Conservation (phyloP, 1,140 invertebrate genomes). For the Leptinotarsa undecemlineata region DNA sequence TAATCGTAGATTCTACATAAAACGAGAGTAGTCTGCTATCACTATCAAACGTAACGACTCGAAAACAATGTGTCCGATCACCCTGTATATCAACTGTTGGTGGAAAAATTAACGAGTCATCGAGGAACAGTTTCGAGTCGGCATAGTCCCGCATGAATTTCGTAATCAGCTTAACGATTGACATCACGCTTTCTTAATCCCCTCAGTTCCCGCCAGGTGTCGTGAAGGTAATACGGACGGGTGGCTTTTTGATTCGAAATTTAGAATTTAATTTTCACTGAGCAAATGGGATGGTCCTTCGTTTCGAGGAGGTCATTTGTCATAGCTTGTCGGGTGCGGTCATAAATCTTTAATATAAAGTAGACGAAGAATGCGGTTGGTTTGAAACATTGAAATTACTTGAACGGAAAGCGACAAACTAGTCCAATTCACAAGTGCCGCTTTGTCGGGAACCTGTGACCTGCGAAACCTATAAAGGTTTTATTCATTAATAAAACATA, state of each 20-base stretch:
- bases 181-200: constrained; percentile 15
- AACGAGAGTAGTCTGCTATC: too few species aligned
- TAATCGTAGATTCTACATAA: too few species aligned
- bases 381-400: neutral
- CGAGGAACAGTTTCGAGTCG: neutral
- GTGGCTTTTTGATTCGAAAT: constrained; percentile 24
- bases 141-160: neutral
- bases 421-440: too few species aligned
- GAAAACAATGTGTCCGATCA: too few species aligned
- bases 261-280: constrained; percentile 25
- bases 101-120: neutral
- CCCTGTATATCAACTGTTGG: too few species aligned
- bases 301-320: constrained; percentile 23
- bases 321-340: constrained; percentile 15
- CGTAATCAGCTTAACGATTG: constrained; percentile 25
- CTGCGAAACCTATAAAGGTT: too few species aligned
- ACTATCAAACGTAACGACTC: too few species aligned
- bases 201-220: constrained; percentile 18
- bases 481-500: too few species aligned
- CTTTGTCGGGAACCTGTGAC: too few species aligned
- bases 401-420: too few species aligned
- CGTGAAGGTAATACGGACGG: constrained; percentile 12
- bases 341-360: constrained; percentile 16
- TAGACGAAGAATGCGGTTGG: neutral
- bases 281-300: constrained; percentile 23